Evolutionary conservation across 1,140 invertebrate species (phyloP).

Genomic region (Melipona quadrifasciata): DNA sequence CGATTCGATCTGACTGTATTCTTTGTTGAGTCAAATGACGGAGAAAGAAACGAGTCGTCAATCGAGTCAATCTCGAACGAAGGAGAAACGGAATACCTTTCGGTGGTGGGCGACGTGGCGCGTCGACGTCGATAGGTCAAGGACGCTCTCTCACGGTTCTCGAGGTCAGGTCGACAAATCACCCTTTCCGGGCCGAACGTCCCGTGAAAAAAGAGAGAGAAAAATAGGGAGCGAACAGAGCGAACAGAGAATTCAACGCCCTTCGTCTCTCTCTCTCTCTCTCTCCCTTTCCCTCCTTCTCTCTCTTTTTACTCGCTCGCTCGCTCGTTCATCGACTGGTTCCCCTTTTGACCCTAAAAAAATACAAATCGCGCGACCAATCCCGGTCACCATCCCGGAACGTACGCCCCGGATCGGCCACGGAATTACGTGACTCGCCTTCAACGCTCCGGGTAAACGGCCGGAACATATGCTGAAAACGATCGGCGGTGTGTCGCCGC

Average conservation of each 20-base stretch:
- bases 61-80: background rate
- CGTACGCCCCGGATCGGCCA: slow-evolving; percentile 42
- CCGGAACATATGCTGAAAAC: background rate
- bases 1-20: too few species aligned
- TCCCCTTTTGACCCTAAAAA: slow-evolving; percentile 56
- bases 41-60: background rate
- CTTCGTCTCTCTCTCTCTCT: slow-evolving; percentile 10
- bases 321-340: slow-evolving; percentile 18
- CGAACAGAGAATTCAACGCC: slow-evolving; percentile 37
- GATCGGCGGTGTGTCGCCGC: background rate
- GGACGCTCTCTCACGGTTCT: slow-evolving; percentile 76
- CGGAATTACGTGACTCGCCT: slow-evolving; percentile 58
- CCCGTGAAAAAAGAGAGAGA: slow-evolving; percentile 42
- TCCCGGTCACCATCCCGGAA: slow-evolving; percentile 27
- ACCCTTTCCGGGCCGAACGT: slow-evolving; percentile 76
- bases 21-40: too few species aligned
- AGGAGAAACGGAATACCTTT: slow-evolving; percentile 49
- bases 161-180: slow-evolving; percentile 81
- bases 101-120: slow-evolving; percentile 60
- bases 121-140: slow-evolving; percentile 80
- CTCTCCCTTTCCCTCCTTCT: too few species aligned
- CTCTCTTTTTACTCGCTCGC: background rate
- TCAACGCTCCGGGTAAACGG: slow-evolving; percentile 13
- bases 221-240: slow-evolving; percentile 2
- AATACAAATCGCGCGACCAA: slow-evolving; percentile 48